phyloP scores from a whole-genome alignment of 2,888 invertebrate species.

The Piscicola geometra region DNA sequence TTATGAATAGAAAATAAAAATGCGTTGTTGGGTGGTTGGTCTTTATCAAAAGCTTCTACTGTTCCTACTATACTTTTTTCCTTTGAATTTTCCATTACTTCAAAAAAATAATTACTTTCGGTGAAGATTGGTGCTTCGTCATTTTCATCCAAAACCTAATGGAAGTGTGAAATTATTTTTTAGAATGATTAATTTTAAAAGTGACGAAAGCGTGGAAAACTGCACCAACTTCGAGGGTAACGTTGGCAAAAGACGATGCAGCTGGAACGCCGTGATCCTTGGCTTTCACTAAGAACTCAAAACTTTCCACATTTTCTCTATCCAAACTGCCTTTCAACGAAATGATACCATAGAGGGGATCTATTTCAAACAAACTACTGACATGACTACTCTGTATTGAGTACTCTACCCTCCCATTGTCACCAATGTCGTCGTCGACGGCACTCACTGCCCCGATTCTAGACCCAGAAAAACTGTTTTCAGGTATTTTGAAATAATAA shows the following conservation, averaged over 20 bases:
- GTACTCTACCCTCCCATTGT: conserved; percentile 80
- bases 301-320: conserved; percentile 9
- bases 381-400: conserved; percentile 63
- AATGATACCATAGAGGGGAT: background rate
- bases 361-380: conserved; percentile 69
- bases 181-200: too few relatives aligned
- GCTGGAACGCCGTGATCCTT: conserved; percentile 5
- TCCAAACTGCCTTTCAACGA: background rate
- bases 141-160: conserved; percentile 28
- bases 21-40: conserved; percentile 20
- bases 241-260: background rate
- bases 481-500: conserved; percentile 59
- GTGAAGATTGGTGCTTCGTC: conserved; percentile 31
- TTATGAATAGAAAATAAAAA: conserved; percentile 22
- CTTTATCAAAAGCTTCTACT: conserved; percentile 26
- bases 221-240: conserved; percentile 14
- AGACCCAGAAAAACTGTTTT: conserved; percentile 65
- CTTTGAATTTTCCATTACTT: conserved; percentile 29
- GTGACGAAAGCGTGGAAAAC: background rate
- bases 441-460: conserved; percentile 94
- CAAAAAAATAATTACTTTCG: conserved; percentile 13
- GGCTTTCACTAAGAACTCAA: conserved; percentile 18
- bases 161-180: background rate
- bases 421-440: conserved; percentile 93
- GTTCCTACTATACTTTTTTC: conserved; percentile 15